A percentile compares a stretch with the other conserved stretches of the same genome.
Evolutionary conservation across 2,888 invertebrate species (phyloP).

Genomic region (Ganaspis brasiliensis): DNA sequence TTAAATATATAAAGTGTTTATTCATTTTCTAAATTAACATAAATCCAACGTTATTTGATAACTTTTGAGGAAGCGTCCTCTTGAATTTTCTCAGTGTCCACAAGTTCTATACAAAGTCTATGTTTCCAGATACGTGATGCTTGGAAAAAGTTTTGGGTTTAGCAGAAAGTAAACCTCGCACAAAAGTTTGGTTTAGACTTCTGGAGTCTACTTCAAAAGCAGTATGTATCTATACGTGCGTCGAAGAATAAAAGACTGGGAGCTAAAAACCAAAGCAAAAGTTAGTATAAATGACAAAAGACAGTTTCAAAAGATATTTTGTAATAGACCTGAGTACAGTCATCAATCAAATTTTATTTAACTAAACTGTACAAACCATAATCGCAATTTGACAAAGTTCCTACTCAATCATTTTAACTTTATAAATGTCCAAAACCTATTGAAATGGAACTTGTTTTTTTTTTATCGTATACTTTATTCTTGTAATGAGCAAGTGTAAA

Average conservation of each 20-base stretch:
- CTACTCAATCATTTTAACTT: too few relatives aligned
- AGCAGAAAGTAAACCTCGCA: conserved; percentile 8
- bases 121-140: conserved; percentile 7
- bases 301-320: neutral
- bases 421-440: too few relatives aligned
- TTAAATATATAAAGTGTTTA: too few relatives aligned
- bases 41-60: neutral
- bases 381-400: too few relatives aligned
- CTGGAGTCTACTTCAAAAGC: neutral
- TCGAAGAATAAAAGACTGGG: neutral
- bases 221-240: conserved; percentile 14
- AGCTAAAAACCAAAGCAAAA: neutral
- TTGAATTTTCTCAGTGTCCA: conserved; percentile 10
- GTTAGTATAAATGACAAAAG: neutral
- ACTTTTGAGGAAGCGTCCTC: conserved; percentile 5
- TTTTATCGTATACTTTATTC: too few relatives aligned
- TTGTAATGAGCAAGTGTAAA: too few relatives aligned
- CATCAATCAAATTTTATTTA: too few relatives aligned
- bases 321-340: neutral
- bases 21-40: neutral
- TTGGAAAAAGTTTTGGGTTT: conserved; percentile 19
- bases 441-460: too few relatives aligned
- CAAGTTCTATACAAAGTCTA: conserved; percentile 1
- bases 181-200: conserved; percentile 22
- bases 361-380: too few relatives aligned